Evolutionary conservation across 2,113 vertebrate genomes (phyloP).

Genomic region (Crotalus tigris): DNA sequence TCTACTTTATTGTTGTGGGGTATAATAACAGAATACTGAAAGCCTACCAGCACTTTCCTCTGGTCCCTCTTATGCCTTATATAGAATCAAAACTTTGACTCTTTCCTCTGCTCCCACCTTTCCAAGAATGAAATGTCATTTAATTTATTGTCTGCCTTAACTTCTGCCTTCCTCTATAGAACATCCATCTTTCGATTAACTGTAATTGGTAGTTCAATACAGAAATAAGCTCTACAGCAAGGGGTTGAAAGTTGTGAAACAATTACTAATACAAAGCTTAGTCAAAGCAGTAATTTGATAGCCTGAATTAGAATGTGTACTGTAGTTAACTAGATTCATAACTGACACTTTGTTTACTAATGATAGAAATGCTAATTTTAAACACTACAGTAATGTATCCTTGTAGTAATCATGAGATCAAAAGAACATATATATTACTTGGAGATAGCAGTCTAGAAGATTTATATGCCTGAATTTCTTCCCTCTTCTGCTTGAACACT

Average conservation of each 20-base stretch:
- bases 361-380: not conserved
- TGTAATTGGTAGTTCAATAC: not conserved
- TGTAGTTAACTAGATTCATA: not conserved
- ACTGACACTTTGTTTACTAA: not conserved
- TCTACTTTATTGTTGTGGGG: not conserved
- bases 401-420: not conserved
- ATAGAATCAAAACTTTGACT: not conserved
- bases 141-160: not conserved
- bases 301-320: not conserved
- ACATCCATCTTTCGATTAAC: not conserved
- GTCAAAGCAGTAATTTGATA: not conserved
- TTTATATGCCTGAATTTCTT: not conserved
- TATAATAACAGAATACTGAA: not conserved
- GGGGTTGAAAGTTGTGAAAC: not conserved
- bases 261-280: not conserved
- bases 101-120: not conserved
- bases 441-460: not conserved
- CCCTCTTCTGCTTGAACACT: not conserved
- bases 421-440: not conserved
- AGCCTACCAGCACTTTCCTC: not conserved
- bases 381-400: not conserved
- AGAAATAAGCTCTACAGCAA: not conserved
- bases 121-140: not conserved
- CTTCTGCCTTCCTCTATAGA: not conserved
- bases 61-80: not conserved